phyloP scores from a whole-genome alignment of 2,797 vertebrate genomes.

The Vultur gryphus region DNA sequence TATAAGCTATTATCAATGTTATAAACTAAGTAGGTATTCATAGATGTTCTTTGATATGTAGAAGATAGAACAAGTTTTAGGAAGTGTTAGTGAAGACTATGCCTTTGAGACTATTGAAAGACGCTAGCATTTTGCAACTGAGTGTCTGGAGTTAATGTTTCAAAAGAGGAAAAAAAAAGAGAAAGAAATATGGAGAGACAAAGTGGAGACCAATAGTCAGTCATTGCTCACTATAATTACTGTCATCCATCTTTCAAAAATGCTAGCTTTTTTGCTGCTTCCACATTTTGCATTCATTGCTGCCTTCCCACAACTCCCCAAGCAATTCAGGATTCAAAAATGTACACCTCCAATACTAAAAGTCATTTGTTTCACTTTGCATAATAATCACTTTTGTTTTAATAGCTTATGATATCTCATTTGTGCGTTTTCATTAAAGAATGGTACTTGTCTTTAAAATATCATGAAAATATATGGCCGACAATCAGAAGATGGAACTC shows the following conservation, averaged over 20 bases:
- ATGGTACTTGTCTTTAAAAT: background rate
- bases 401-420: conserved; percentile 27
- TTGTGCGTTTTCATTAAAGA: conserved; percentile 19
- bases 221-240: conserved; percentile 53
- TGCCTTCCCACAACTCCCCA: background rate
- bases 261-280: background rate
- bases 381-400: conserved; percentile 42
- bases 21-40: background rate
- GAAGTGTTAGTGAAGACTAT: background rate
- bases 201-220: conserved; percentile 37
- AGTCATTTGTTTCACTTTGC: conserved; percentile 38
- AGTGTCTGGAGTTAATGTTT: conserved; percentile 9
- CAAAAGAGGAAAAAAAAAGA: background rate
- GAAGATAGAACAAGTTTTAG: background rate
- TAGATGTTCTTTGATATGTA: background rate
- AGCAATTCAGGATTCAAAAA: conserved; percentile 30
- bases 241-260: conserved; percentile 59
- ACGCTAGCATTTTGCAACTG: background rate
- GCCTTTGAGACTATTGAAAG: background rate
- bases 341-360: background rate
- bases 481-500: background rate
- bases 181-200: background rate
- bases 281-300: conserved; percentile 36
- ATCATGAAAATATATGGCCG: background rate
- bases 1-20: background rate